Percentiles rank a stretch among this genome's conserved stretches.
Conservation (phyloP, 2,113 vertebrate species). For the Thalassoma bifasciatum region DNA sequence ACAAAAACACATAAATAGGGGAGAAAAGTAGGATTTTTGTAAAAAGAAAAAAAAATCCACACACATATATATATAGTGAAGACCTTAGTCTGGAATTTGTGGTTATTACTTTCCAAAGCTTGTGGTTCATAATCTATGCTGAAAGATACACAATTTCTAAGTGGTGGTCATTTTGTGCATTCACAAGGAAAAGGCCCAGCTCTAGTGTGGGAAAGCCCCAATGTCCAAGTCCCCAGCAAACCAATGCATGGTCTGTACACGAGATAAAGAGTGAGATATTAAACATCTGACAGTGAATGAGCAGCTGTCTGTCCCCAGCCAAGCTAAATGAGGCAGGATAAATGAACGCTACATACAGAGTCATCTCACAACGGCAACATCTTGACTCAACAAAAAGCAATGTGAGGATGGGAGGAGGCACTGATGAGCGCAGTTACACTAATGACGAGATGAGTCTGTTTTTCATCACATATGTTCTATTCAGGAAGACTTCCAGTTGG, state of each 20-base stretch:
- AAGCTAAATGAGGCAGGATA: slow-evolving; percentile 61
- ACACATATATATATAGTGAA: too few relatives aligned
- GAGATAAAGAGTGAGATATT: slow-evolving; percentile 5
- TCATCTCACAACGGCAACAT: slow-evolving; percentile 35
- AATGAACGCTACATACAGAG: slow-evolving; percentile 39
- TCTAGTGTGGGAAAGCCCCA: too few relatives aligned
- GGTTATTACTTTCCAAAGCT: too few relatives aligned
- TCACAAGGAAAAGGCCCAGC: too few relatives aligned
- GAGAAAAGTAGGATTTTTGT: too few relatives aligned
- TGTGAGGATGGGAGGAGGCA: background rate
- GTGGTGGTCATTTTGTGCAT: too few relatives aligned
- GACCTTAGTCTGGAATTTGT: too few relatives aligned
- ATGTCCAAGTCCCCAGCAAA: slow-evolving; percentile 1
- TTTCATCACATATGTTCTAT: background rate
- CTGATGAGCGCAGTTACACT: background rate
- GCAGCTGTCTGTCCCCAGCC: slow-evolving; percentile 52
- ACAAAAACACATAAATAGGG: too few relatives aligned
- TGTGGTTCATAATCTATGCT: too few relatives aligned
- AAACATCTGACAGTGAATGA: slow-evolving; percentile 6
- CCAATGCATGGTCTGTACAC: background rate
- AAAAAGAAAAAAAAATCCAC: too few relatives aligned
- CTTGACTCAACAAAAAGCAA: slow-evolving; percentile 40
- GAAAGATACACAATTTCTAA: too few relatives aligned
- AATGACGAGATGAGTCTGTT: slow-evolving; percentile 9
- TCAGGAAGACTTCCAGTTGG: slow-evolving; percentile 15